Evolutionary conservation across 2,797 vertebrate species (phyloP), one percentile per base, ranked within the genome.

Genomic region (Acanthurus leucopareius): DNA sequence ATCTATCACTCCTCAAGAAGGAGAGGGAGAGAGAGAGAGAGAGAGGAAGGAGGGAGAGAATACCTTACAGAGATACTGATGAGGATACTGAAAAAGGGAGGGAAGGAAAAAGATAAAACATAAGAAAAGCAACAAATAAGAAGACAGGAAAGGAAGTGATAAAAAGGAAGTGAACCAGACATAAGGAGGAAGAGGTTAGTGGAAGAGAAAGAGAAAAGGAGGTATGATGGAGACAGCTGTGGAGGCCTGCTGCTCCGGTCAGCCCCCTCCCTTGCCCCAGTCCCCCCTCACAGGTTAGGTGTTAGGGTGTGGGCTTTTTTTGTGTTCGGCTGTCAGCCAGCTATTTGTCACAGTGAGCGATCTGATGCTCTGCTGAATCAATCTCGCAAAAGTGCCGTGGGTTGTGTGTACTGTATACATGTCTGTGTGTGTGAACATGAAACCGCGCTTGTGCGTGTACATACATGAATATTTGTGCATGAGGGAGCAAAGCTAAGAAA

Each of bases 281-380:
- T 88, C 92, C 84, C 84, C 87, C 86, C 81, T 91, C 92, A 93
- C 94, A 94, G 94, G 94, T 95, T 94, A 95, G 92, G 92, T 93
- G 93, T 94, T 91, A 92, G 89, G 90, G 89, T 93, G 92, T 88
- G 80, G 92, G 91, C 86, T 90, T 92, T 95, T 35, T 94, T 93
- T 93, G 92, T 94, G 92, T 93, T 91, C 32, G 67, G 67, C 88
- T 94, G 93, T 95, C 93, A 94, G 91, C 59, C 78, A 80, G 88
- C 90, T 89, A 94, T 95, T 95, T 95, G 94, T 95, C 95, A 94
- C 89, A 60, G 88, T 96, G 94, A 95, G 92, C 73, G 90, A 95
- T 95, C 93, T 93, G 89, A 93, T 77, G 89, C 86, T 86, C 85
- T 25, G 82, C 86, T 84, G 87, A 94, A 96, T 95, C 93, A 92